Evolutionary conservation across 2,113 vertebrate species (phyloP), one percentile per base, ranked within the genome.

Genomic region (Elgaria multicarinata): DNA sequence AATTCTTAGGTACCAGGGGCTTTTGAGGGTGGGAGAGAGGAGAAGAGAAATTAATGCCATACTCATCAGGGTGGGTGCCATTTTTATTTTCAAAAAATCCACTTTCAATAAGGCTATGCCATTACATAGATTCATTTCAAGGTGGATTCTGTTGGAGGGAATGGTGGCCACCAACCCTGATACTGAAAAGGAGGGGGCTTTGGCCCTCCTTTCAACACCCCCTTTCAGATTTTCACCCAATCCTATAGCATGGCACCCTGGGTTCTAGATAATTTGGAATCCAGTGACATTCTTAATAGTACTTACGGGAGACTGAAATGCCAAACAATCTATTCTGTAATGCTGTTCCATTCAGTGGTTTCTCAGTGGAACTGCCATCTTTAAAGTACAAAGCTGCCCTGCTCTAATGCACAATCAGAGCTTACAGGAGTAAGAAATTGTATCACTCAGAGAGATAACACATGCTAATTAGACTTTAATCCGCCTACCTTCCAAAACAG

Each of bases 381-480:
- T 85, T 85, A 50, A 72, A 55, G 33, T 72, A 24, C 33, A 74
- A 36, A 74, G n/a, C n/a, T 58, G n/a, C 39, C n/a, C 22, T 58
- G 69, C 50, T 71, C 22, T 39, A 74, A 74, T 74, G n/a, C 46
- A 53, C 46, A 85, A 72, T 85, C 83, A 74, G 33, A 55, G 69
- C 50, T 74, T 53, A 42, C 50, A 85, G 84, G 20, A 26, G 14
- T 53, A 36, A 36, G 36, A 55, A 26, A 36, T 13, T 53, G 33
- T 55, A 55, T 55, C 69, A 74, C 46, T 55, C 84, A 72, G 46
- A 74, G 46, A 50, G 50, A 85, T 53, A 85, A 55, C 84, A 58
- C 50, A 53, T 85, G 69, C 50, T 85, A 85, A 85, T 74, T 74
- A 85, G 69, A 58, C 50, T 28, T 55, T 55, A 85, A 58, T 85